These are phyloP conservation scores for Donacobius atricapilla DNA, from an alignment of 2,113 vertebrate genomes.

Conservation along the genomic window DNA sequence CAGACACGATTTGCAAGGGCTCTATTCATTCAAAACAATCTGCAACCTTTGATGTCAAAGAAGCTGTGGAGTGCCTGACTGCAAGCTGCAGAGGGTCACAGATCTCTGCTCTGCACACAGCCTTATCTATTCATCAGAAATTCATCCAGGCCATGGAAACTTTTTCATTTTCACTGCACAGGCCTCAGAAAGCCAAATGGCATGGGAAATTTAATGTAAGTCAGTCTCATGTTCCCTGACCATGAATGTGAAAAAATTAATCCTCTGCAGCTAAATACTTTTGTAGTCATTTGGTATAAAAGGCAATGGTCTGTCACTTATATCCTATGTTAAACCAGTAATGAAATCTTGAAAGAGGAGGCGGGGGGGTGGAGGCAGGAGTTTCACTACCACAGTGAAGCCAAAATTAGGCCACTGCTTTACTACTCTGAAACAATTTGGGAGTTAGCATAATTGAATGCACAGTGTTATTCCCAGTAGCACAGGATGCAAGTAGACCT, in stretches of 20 bases:
- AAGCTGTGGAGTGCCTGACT: slow-evolving; percentile 27
- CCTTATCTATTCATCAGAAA: slow-evolving; percentile 71
- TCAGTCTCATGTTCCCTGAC: slow-evolving; percentile 43
- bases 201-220: slow-evolving; percentile 66
- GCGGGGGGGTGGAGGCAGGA: neutral
- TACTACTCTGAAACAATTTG: neutral
- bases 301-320: slow-evolving; percentile 40
- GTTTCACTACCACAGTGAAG: neutral
- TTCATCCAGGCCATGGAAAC: slow-evolving; percentile 59
- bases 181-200: slow-evolving; percentile 54
- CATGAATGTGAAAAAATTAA: slow-evolving; percentile 51
- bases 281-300: slow-evolving; percentile 46
- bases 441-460: neutral
- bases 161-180: slow-evolving; percentile 47
- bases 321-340: neutral
- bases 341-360: slow-evolving; percentile 3
- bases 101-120: slow-evolving; percentile 32
- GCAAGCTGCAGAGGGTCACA: slow-evolving; percentile 54
- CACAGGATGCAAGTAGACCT: neutral
- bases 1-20: slow-evolving; percentile 41
- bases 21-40: slow-evolving; percentile 69
- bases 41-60: slow-evolving; percentile 72
- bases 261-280: slow-evolving; percentile 39
- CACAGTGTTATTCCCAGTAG: fast-evolving
- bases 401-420: neutral